These are phyloP conservation scores for Notodonta ziczac DNA, from an alignment of 2,888 invertebrate species.

Conservation along the genomic window DNA sequence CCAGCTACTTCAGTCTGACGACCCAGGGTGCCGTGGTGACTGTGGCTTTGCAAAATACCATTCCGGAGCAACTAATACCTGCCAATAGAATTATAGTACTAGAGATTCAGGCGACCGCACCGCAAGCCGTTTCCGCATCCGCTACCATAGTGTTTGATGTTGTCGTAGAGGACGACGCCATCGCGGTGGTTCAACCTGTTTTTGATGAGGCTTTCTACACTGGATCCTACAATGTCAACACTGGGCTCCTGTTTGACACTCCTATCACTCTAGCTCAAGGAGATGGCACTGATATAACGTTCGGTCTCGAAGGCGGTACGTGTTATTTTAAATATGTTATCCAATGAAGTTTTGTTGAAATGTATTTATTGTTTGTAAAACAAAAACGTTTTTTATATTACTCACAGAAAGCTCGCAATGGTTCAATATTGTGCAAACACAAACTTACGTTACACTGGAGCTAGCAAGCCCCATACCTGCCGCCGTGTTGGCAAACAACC, in stretches of 20 bases:
- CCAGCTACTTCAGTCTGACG: constrained; percentile 19
- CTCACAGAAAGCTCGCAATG: constrained; percentile 10
- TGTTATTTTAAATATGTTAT: constrained; percentile 11
- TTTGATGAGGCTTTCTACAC: constrained; percentile 39
- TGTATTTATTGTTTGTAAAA: not conserved
- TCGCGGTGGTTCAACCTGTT: constrained; percentile 10
- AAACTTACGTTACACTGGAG: constrained; percentile 25
- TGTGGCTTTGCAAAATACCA: constrained; percentile 22
- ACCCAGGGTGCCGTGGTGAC: constrained; percentile 16
- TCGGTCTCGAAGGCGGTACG: not conserved
- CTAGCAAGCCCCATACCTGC: constrained; percentile 31
- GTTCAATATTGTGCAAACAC: constrained; percentile 2
- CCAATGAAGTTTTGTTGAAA: not conserved
- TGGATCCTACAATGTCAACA: constrained; percentile 31
- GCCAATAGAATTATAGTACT: constrained; percentile 39
- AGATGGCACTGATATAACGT: constrained; percentile 19
- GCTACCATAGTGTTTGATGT: constrained; percentile 46
- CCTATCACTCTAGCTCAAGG: constrained; percentile 34
- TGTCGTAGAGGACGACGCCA: constrained; percentile 12
- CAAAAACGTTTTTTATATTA: not conserved
- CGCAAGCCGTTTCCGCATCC: constrained; percentile 32
- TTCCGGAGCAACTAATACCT: constrained; percentile 43
- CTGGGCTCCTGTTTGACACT: constrained; percentile 27
- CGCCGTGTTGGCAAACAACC: constrained; percentile 37
- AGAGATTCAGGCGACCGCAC: constrained; percentile 43